Conservation (phyloP, 2,888 invertebrate genomes). For the Podotricha telesiphe region DNA sequence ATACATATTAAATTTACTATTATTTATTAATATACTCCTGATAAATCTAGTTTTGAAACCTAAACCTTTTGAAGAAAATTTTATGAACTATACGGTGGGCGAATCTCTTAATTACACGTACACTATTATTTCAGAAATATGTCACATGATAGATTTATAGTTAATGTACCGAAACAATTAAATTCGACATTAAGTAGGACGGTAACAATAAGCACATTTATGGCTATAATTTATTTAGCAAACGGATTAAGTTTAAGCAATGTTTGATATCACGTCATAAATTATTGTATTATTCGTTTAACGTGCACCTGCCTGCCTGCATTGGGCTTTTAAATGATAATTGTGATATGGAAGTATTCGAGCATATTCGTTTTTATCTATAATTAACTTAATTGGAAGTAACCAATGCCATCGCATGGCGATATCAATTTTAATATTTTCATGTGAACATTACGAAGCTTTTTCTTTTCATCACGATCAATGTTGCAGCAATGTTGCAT, state of each 20-base stretch:
- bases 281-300: constrained; percentile 17
- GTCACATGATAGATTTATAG: background rate
- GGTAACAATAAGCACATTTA: constrained; percentile 21
- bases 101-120: background rate
- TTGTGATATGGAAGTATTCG: background rate
- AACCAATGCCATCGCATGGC: background rate
- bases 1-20: background rate
- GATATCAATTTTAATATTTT: background rate
- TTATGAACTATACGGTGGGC: background rate
- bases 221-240: constrained; percentile 14
- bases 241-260: constrained; percentile 19
- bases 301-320: background rate
- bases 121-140: background rate
- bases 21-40: background rate
- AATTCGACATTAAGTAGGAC: constrained; percentile 12
- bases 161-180: constrained; percentile 12
- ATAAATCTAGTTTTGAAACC: background rate
- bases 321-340: constrained; percentile 10
- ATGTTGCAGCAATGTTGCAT: no score
- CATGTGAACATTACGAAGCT: background rate
- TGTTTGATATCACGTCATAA: constrained; percentile 18
- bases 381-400: constrained; percentile 10
- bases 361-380: background rate
- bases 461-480: background rate
- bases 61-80: background rate